Percentiles rank a stretch among this genome's conserved stretches.
phyloP scores from a whole-genome alignment of 2,888 invertebrate species.

The Gymnosoma rotundatum region DNA sequence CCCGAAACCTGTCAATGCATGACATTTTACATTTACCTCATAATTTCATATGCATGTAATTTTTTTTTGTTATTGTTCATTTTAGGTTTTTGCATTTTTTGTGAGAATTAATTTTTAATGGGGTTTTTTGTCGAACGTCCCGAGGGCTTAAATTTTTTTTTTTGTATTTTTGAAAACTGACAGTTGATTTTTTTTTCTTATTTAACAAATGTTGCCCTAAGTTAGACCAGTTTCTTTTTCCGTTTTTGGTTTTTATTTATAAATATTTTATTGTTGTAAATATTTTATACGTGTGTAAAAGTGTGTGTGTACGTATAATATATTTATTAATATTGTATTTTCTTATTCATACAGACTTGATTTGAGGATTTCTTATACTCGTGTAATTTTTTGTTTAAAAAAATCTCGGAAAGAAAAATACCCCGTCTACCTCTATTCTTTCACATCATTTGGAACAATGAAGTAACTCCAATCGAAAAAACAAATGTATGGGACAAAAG shows the following conservation, averaged over 20 bases:
- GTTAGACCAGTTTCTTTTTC: slow-evolving; percentile 53
- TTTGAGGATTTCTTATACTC: slow-evolving; percentile 6
- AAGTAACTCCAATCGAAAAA: too few relatives aligned
- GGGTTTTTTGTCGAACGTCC: slow-evolving; percentile 71
- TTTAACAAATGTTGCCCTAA: slow-evolving; percentile 65
- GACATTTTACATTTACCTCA: slow-evolving; percentile 80
- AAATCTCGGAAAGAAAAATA: too few relatives aligned
- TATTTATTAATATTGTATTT: slow-evolving; percentile 60
- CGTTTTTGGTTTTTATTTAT: slow-evolving; percentile 43
- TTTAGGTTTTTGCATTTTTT: slow-evolving; percentile 70
- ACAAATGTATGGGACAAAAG: too few relatives aligned
- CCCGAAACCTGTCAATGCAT: slow-evolving; percentile 77
- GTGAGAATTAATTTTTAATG: slow-evolving; percentile 80
- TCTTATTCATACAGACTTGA: slow-evolving; percentile 47
- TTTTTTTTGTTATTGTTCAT: slow-evolving; percentile 30
- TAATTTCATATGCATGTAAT: slow-evolving; percentile 72
- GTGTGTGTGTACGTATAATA: slow-evolving; percentile 25
- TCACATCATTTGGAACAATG: too few relatives aligned
- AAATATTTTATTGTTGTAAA: slow-evolving; percentile 72
- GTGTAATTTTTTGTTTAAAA: too few relatives aligned
- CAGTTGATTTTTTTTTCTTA: slow-evolving; percentile 76
- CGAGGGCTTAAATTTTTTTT: slow-evolving; percentile 72
- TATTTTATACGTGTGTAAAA: neutral
- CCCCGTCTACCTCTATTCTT: too few relatives aligned
- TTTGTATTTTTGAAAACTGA: slow-evolving; percentile 77